Conservation (phyloP, 2,113 vertebrate species). For the Hyperoodon ampullatus region DNA sequence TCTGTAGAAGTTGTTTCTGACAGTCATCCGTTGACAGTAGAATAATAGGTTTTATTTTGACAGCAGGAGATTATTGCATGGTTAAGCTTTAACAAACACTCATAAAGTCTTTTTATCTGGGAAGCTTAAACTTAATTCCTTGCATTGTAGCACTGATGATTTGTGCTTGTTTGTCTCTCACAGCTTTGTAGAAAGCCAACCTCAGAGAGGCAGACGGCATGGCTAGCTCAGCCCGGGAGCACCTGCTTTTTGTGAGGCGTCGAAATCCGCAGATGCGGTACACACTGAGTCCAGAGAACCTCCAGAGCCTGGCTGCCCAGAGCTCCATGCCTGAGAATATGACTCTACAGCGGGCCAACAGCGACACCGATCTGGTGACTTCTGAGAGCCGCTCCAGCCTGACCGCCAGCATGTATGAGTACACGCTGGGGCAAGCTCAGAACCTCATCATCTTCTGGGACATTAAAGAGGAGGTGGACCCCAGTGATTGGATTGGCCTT, state of each 20-base stretch:
- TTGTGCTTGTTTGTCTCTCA: neutral
- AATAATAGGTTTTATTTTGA: conserved; percentile 42
- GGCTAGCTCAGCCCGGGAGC: conserved; percentile 92
- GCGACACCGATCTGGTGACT: conserved; percentile 97
- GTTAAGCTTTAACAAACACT: neutral
- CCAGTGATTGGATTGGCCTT: conserved; percentile 98
- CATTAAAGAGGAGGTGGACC: conserved; percentile 99
- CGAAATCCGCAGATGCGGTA: conserved; percentile 95
- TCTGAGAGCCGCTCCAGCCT: conserved; percentile 96
- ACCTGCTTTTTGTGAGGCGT: conserved; percentile 92
- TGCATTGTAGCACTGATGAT: neutral
- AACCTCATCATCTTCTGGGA: conserved; percentile 99
- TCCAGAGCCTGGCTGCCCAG: conserved; percentile 93
- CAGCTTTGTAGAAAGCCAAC: conserved; percentile 75
- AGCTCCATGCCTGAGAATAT: conserved; percentile 87
- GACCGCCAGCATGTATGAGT: conserved; percentile 96
- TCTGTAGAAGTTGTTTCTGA: neutral
- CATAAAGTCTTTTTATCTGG: neutral
- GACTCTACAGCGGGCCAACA: conserved; percentile 94
- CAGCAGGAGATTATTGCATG: conserved; percentile 8
- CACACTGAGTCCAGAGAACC: conserved; percentile 96
- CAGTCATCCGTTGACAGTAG: neutral
- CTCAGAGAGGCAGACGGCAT: conserved; percentile 77
- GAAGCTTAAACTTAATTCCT: neutral
- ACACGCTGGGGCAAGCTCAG: conserved; percentile 93